Base-by-base conservation (phyloP, 2,888 invertebrate species). In the Yponomeuta plumbellus region DNA sequence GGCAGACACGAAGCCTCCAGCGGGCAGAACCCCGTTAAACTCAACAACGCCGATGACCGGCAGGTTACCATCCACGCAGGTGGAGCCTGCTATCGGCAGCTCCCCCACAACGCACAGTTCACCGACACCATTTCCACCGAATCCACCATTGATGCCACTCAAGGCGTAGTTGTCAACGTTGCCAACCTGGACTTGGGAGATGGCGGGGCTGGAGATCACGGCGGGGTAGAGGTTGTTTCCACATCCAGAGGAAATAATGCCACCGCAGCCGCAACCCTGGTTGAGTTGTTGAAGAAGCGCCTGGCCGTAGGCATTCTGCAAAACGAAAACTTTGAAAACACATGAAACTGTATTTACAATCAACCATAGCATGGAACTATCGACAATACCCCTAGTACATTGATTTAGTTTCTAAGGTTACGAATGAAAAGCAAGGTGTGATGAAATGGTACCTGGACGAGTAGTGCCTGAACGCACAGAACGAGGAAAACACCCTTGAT, bases 1-100 rank as follows among this genome's bases (percentile, higher is more conserved):
- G 61, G 79, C 76, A 62, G 75, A 69, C 26, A 79, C 80, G 13
- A 67, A 57, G 13, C 79, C 80, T 61, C 70, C 73, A 26, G 80
- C 76, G 11, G 76, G 74, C 13, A 80, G 69, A 8, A 69, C 68
- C 0, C 80, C 80, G 11, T 69, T 66, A 69, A 76, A 78, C 56
- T 70, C 57, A 1, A 80, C 78, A 26, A 73, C 73, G 64, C 79
- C 80, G 44, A 74, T 64, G 44, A 79, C 74, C 6, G 79, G 79
- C 13, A 80, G 76, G 58, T 74, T 72, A 44, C 80, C 80, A 39
- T 71, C 70, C 39, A 80, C 72, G 20, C 69, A 61, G 22, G 79
- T 76, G 66, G 69, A 67, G 26, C 79, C 80, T 17, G 68, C 69
- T 11, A 75, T 75, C 23, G 71, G 71, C 67, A 80, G 61, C 66